phyloP scores from a whole-genome alignment of 1,140 invertebrate species.

The Tetranychus cinnabarinus region DNA sequence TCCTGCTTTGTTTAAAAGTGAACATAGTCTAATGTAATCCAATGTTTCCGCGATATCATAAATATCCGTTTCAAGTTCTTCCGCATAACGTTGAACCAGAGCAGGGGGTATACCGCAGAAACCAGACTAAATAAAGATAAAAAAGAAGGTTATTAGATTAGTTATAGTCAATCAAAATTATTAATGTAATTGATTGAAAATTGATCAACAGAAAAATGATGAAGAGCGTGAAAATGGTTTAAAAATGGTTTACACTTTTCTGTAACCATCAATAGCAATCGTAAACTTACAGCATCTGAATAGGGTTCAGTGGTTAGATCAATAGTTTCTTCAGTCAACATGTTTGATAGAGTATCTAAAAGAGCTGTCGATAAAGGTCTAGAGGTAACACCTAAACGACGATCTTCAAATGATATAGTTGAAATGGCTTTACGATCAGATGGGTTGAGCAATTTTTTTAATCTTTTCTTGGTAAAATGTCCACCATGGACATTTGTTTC shows the following conservation, averaged over 20 bases:
- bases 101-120: constrained; percentile 23
- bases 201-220: not conserved
- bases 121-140: constrained; percentile 18
- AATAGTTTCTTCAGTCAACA: constrained; percentile 21
- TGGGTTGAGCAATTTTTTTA: not conserved
- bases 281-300: constrained; percentile 16
- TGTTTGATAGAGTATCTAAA: constrained; percentile 9
- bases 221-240: not conserved
- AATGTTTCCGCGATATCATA: constrained; percentile 20
- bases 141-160: not conserved
- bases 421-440: not conserved
- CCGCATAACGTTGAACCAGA: constrained; percentile 23
- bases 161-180: not conserved
- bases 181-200: not conserved
- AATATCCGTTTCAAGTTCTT: constrained; percentile 21
- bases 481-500: not conserved
- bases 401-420: not conserved
- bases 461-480: not conserved
- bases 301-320: constrained; percentile 21
- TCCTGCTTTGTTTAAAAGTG: constrained; percentile 13
- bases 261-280: not conserved
- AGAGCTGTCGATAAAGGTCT: constrained; percentile 2
- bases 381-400: not conserved
- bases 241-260: too few relatives aligned
- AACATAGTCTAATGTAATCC: constrained; percentile 20